Evolutionary conservation across 2,113 vertebrate genomes (phyloP), one percentile per base, ranked within the genome.

Genomic region (Ceyx margarethae): DNA sequence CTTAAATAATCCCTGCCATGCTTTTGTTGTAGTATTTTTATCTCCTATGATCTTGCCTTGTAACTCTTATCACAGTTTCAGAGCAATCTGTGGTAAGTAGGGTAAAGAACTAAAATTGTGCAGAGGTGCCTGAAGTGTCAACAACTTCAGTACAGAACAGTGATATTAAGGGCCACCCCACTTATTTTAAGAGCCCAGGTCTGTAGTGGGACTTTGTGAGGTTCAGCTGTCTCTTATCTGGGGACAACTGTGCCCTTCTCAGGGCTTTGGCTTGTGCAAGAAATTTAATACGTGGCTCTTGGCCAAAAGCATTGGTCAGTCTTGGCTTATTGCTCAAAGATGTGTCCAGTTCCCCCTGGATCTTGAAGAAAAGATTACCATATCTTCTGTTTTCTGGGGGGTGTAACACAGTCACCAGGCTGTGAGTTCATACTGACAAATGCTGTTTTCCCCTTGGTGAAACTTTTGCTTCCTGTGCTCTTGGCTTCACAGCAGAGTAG

Each of bases 51-150:
- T 79, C 66, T 91, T 87, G 65, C 21, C 43, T 74, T 94, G 25
- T 57, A 83, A 56, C 26, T 84, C 13, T 18, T 15, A 8, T 43
- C 61, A 71, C 43, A 54, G 46, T 77, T 90, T 45, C 66, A 50
- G 51, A 58, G 26, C 54, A 73, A 28, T 76, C 45, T 91, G 11
- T 72, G 28, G 5, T 85, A 91, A 90, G 72, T 45, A 91, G 64
- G 72, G 28, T 95, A n/a, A 76, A 82, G 71, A 87, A 62, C n/a
- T 82, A 78, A 87, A 92, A 53, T 53, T 67, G 35, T 77, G 20
- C 45, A 65, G 48, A n/a, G 26, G n/a, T 79, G 40, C 48, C n/a
- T 85, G n/a, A 90, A 68, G 21, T 79, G n/a, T 93, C 48, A 78
- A 77, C n/a, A 83, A 5, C 60, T 89, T 81, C 10, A 56, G 17